Base-by-base conservation (phyloP, 2,888 invertebrate genomes). In the Erpobdella octoculata region DNA sequence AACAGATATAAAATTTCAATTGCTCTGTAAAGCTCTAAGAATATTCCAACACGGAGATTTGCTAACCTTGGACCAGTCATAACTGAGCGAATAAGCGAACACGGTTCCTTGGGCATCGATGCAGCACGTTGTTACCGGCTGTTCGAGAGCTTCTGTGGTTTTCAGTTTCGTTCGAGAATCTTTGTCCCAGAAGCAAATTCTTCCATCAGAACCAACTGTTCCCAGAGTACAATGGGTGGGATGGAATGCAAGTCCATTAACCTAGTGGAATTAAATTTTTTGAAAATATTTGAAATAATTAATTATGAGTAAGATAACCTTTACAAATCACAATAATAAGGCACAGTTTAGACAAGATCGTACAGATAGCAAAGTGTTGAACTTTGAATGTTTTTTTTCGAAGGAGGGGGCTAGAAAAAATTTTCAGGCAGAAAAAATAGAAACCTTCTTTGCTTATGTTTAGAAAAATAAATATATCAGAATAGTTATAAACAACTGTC, bases 161-260 rank as follows among this genome's bases (percentile, higher is more conserved):
- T 97, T 97, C 74, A 99, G 87, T 84, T 97, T 97, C 71, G 96
- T 97, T 74, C 97, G 88, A 2, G 96, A 95, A 85, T 98, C 97
- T 85, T 98, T 98, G 85, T 98, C 97, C 97, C 97, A 98, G 85
- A 95, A 98, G 79, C 93, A 93, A 85, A 93, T 98, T 9, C 69
- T 4, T 18, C 97, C 97, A 85, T 98, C 98, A 18, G 94, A 92
- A 31, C 98, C 98, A 41, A 94, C 94, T 0, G 98, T 98, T 5
- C 95, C 92, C 79, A 98, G 86, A 59, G 97, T 98, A 28, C 95
- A 94, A 85, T 98, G 96, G 65, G 89, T 86, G 18, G 97, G 98
- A 86, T 98, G 98, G 86, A 99, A 98, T 70, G 92, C 91, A 75
- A 95, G 90, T 83, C 92, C 93, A 84, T 96, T 95, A 25, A 95